A percentile compares a stretch with the other conserved stretches of the same genome.
Conservation (phyloP, 1,140 invertebrate genomes). For the Danaus melanippus region DNA sequence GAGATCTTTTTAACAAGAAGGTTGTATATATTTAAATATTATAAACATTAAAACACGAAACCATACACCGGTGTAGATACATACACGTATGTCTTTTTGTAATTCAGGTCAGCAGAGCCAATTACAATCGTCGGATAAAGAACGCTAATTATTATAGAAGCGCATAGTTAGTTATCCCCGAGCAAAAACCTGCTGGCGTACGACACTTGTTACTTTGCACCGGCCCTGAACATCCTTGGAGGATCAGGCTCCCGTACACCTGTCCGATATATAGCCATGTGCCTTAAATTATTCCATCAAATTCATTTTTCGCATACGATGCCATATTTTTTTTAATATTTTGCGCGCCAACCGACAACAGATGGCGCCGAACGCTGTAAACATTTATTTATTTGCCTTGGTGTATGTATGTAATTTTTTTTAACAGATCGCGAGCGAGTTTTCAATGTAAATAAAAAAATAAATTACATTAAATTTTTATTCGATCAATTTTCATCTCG, state of each 20-base stretch:
- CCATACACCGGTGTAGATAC: neutral
- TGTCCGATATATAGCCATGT: slow-evolving; percentile 55
- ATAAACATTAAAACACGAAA: too few relatives aligned
- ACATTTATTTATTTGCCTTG: neutral
- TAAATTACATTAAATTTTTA: slow-evolving; percentile 2
- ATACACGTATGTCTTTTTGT: slow-evolving; percentile 1
- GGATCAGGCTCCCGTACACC: slow-evolving; percentile 42
- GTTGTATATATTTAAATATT: too few relatives aligned
- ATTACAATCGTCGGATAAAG: slow-evolving; percentile 45
- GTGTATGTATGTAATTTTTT: neutral
- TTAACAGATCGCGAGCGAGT: neutral
- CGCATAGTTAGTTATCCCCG: slow-evolving; percentile 19
- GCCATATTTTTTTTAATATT: slow-evolving; percentile 8
- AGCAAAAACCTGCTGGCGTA: slow-evolving; percentile 42
- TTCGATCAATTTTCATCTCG: slow-evolving; percentile 9
- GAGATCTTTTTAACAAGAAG: too few relatives aligned
- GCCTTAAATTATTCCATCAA: slow-evolving; percentile 49
- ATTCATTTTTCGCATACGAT: too few relatives aligned
- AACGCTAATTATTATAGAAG: slow-evolving; percentile 51
- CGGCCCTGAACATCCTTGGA: slow-evolving; percentile 58
- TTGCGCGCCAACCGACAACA: slow-evolving; percentile 41
- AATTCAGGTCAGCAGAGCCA: slow-evolving; percentile 20
- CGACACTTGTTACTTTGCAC: slow-evolving; percentile 39
- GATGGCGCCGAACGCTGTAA: slow-evolving; percentile 44
- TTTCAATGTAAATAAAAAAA: neutral